Base-by-base conservation (phyloP, 1,140 invertebrate species). In the Phortica variegata region DNA sequence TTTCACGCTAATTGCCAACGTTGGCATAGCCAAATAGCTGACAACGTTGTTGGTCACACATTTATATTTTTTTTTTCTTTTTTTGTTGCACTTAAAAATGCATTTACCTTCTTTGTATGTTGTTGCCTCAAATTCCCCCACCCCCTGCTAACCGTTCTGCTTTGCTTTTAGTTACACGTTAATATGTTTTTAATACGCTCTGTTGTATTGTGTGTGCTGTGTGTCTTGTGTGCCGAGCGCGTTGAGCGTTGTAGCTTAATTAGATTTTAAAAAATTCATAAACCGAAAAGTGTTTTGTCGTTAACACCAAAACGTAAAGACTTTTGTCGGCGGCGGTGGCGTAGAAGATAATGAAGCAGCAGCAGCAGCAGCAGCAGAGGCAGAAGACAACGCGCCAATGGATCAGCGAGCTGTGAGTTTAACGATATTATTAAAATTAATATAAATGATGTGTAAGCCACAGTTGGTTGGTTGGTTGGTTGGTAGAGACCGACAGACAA, bases 401-500 rank as follows among this genome's bases (percentile, higher is more conserved):
- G 33, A 13, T 47, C 50, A 46, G 32, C 52, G 9, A 45, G 29
- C 49, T 29, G 57, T 38, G 31, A 49, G 50, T 51, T 61, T 68
- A 68, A 68, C 65, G 69, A 69, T 68, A 60, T 68, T 68, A 68
- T 68, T 68, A 68, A 68, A 69, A 69, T 68, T 63, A 69, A 56
- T 68, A 68, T 68, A 69, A 68, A 68, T 68, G 65, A 68, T 49
- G 58, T 40, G 43, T 16, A 40, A 26, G 43, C 39, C 38, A 12
- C 26, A 12, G 52, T 49, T 39, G 43, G 26, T 29, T 29, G 44
- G 29, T 19, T 20, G 23, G 21, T 41, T 41, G 45, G 13, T n/a
- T 9, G 15, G 21, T n/a, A n/a, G n/a, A n/a, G n/a, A n/a, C n/a
- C n/a, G n/a, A n/a, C n/a, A n/a, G n/a, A n/a, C n/a, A n/a, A n/a